Conservation (phyloP, 2,888 invertebrate species). For the Uloborus plumipes region DNA sequence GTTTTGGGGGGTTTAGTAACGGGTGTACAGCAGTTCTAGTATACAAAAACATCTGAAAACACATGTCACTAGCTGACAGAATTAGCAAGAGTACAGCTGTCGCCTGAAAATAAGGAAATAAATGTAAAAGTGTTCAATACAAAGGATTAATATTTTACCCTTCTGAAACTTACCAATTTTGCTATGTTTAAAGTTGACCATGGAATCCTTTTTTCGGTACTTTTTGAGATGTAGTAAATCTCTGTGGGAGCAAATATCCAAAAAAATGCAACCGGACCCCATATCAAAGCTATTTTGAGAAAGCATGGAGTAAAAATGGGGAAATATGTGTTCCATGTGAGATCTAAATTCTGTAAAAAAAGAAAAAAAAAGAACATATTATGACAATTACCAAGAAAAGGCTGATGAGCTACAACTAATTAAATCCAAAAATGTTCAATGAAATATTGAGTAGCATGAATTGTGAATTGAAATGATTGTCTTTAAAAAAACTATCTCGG, state of each 20-base stretch:
- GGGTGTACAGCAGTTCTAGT: slow-evolving; percentile 69
- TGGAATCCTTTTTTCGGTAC: slow-evolving; percentile 42
- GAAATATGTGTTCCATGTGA: slow-evolving; percentile 83
- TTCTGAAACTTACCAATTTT: slow-evolving; percentile 44
- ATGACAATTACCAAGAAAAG: too few relatives aligned
- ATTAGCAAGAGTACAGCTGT: slow-evolving; percentile 24
- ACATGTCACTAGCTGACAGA: slow-evolving; percentile 26
- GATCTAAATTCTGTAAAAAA: slow-evolving; percentile 80
- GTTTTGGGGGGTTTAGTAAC: slow-evolving; percentile 88
- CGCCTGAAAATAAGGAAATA: slow-evolving; percentile 14
- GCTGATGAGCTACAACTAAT: background rate
- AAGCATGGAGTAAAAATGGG: slow-evolving; percentile 93
- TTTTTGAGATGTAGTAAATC: slow-evolving; percentile 32
- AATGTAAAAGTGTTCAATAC: background rate
- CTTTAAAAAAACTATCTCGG: too few relatives aligned
- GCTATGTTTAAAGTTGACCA: slow-evolving; percentile 63
- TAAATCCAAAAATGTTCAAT: background rate
- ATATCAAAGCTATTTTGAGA: slow-evolving; percentile 89
- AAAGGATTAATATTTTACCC: too few relatives aligned
- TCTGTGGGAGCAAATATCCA: slow-evolving; percentile 84
- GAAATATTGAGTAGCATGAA: too few relatives aligned
- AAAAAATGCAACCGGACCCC: slow-evolving; percentile 88
- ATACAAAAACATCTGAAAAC: slow-evolving; percentile 33
- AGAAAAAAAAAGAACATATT: slow-evolving; percentile 57
- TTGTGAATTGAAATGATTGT: too few relatives aligned